Percentiles rank a stretch among this genome's conserved stretches.
phyloP scores from a whole-genome alignment of 2,113 vertebrate species.

The Isichthys henryi region DNA sequence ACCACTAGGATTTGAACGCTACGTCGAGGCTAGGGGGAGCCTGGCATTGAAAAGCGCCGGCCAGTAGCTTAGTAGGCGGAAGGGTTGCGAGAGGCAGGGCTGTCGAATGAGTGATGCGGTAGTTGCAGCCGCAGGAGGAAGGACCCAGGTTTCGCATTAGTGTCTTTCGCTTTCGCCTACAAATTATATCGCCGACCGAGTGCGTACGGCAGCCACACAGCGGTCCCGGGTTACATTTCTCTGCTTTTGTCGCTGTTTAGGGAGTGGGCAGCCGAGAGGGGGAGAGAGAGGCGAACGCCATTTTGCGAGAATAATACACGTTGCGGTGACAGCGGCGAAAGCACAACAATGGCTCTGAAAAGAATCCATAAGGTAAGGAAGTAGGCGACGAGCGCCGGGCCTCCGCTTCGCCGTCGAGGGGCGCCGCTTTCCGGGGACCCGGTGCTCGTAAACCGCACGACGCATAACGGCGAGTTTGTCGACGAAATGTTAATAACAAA shows the following conservation, averaged over 20 bases:
- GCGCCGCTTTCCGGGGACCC: not conserved
- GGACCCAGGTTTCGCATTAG: conserved; percentile 15
- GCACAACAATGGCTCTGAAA: conserved; percentile 57
- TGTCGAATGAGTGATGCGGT: conserved; percentile 32
- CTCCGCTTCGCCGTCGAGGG: not conserved
- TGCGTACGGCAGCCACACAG: not conserved
- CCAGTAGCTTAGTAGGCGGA: conserved; percentile 22
- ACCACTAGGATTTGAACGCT: not conserved
- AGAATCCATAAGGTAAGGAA: conserved; percentile 64
- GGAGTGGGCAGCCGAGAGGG: conserved; percentile 16
- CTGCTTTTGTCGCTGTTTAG: not conserved
- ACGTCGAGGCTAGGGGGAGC: not conserved
- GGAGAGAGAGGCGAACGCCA: conserved; percentile 12
- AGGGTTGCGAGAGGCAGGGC: conserved; percentile 16
- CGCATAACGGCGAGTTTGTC: not conserved
- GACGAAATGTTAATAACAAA: not conserved
- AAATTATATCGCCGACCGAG: not conserved
- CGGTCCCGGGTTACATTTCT: not conserved
- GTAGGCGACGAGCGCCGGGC: not conserved
- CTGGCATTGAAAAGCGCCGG: conserved; percentile 5
- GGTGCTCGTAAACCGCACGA: not conserved
- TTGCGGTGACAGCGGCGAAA: conserved; percentile 24
- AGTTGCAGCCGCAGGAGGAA: conserved; percentile 28
- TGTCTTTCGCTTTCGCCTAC: conserved; percentile 15
- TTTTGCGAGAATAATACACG: conserved; percentile 24